Evolutionary conservation across 1,140 invertebrate genomes (phyloP).

Genomic region (Pantala flavescens): DNA sequence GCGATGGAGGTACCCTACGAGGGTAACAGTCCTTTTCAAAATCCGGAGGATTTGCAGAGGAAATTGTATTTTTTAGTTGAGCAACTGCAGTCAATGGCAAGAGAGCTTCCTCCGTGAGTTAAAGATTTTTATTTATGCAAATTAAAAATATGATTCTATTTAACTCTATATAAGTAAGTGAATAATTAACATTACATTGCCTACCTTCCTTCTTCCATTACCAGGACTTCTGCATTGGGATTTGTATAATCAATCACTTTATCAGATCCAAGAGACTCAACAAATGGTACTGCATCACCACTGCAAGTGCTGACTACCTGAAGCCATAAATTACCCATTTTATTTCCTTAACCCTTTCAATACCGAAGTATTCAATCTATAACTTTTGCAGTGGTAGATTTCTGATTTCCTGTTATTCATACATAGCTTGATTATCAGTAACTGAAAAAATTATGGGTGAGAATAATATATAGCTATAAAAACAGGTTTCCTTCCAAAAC

Average conservation of each 20-base stretch:
- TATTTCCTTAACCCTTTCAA: background rate
- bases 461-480: too few relatives aligned
- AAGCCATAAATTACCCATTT: background rate
- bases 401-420: too few relatives aligned
- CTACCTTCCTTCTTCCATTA: slow-evolving; percentile 55
- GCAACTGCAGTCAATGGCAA: slow-evolving; percentile 75
- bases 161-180: background rate
- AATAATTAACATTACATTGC: too few relatives aligned
- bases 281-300: slow-evolving; percentile 54
- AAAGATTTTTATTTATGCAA: background rate
- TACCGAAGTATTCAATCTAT: background rate
- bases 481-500: too few relatives aligned
- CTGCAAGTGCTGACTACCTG: slow-evolving; percentile 67
- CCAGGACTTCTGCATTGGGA: slow-evolving; percentile 42
- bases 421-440: too few relatives aligned
- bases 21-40: slow-evolving; percentile 29
- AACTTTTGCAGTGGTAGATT: slow-evolving; percentile 7
- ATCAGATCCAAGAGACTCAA: slow-evolving; percentile 60
- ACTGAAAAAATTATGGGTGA: too few relatives aligned
- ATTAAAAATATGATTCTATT: background rate
- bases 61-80: slow-evolving; percentile 80
- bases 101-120: slow-evolving; percentile 69
- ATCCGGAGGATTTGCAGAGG: slow-evolving; percentile 64
- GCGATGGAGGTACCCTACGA: background rate
- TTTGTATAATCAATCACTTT: slow-evolving; percentile 69